Evolutionary conservation across 2,113 vertebrate species (phyloP).

Genomic region (Pterophyllum scalare): DNA sequence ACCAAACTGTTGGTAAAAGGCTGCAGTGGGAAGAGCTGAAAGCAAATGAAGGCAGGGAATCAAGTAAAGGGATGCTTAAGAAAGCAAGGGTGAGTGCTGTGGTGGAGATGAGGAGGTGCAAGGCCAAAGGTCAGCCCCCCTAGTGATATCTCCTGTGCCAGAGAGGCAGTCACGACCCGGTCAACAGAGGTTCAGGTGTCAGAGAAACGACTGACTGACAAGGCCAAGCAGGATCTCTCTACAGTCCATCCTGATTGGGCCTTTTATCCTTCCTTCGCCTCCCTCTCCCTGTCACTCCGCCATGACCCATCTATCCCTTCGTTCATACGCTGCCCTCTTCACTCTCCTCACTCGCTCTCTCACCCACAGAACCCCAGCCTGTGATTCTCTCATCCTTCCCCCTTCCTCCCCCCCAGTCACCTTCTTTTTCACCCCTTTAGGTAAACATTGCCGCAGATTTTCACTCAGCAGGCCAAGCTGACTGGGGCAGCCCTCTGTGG

Average conservation of each 20-base stretch:
- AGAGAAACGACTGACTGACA: slow-evolving; percentile 75
- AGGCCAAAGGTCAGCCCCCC: slow-evolving; percentile 71
- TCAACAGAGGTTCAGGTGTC: slow-evolving; percentile 81
- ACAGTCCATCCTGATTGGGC: slow-evolving; percentile 49
- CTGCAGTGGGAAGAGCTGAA: slow-evolving; percentile 6
- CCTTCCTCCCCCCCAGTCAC: slow-evolving; percentile 47
- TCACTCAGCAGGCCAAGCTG: slow-evolving; percentile 74
- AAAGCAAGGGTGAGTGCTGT: slow-evolving; percentile 28
- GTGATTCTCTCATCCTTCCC: slow-evolving; percentile 60
- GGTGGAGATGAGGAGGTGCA: slow-evolving; percentile 60
- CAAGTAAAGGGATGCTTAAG: neutral
- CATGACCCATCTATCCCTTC: slow-evolving; percentile 49
- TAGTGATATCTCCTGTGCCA: slow-evolving; percentile 67
- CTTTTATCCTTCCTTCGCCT: slow-evolving; percentile 69
- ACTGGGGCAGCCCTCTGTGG: slow-evolving; percentile 70
- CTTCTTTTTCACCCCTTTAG: slow-evolving; percentile 71
- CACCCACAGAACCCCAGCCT: slow-evolving; percentile 43
- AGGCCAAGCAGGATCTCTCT: slow-evolving; percentile 65
- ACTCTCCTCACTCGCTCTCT: slow-evolving; percentile 38
- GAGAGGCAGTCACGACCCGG: slow-evolving; percentile 77
- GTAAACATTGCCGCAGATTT: slow-evolving; percentile 75
- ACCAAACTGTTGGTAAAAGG: neutral
- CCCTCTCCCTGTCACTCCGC: slow-evolving; percentile 42
- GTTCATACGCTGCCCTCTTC: slow-evolving; percentile 48
- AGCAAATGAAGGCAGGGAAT: slow-evolving; percentile 27